Conservation (phyloP, 2,797 vertebrate species). For the Trachops cirrhosus region DNA sequence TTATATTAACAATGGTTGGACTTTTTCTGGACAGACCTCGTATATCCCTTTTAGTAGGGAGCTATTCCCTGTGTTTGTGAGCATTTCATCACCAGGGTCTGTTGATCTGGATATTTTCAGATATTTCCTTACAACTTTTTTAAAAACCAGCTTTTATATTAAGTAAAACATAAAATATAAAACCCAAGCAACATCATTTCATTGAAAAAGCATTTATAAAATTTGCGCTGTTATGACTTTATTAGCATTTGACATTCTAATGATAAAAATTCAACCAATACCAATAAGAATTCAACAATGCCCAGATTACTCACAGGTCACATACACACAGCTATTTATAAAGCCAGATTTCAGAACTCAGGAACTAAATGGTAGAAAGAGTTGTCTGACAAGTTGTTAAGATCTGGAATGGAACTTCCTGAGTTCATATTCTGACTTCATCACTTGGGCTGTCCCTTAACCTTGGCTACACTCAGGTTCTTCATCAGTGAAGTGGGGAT, state of each 20-base stretch:
- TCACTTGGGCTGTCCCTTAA: neutral
- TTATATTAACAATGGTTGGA: neutral
- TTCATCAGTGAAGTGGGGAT: neutral
- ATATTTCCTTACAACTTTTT: neutral
- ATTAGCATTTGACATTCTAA: neutral
- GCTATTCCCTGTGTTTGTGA: neutral
- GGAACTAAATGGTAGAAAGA: neutral
- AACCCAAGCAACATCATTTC: neutral
- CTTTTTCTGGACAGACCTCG: neutral
- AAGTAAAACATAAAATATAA: constrained; percentile 28
- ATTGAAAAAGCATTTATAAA: neutral
- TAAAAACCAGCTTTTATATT: neutral
- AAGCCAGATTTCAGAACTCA: neutral
- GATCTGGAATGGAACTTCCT: neutral
- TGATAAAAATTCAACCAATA: neutral
- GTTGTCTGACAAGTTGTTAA: neutral
- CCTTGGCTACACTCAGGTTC: neutral
- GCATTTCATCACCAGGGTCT: neutral
- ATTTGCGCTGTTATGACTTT: neutral
- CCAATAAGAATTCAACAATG: neutral
- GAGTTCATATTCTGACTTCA: neutral
- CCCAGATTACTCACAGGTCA: neutral
- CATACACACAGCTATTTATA: neutral
- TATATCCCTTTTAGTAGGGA: neutral
- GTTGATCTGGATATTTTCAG: neutral